These are phyloP conservation scores for Menidia menidia DNA, from an alignment of 2,797 vertebrate species.

Conservation along the genomic window DNA sequence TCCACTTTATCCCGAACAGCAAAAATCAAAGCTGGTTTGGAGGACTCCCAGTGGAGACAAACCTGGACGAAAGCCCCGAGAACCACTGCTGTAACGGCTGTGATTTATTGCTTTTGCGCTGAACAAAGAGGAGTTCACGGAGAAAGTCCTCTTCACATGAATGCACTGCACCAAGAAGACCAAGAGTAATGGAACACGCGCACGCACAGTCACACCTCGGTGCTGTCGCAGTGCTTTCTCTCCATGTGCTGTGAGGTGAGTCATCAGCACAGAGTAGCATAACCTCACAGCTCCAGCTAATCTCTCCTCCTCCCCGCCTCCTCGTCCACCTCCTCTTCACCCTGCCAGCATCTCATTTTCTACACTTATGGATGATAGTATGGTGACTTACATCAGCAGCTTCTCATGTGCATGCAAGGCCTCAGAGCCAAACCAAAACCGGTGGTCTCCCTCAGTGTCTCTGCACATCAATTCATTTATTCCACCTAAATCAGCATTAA, in stretches of 20 bases:
- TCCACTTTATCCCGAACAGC: conserved; percentile 64
- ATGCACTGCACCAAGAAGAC: conserved; percentile 81
- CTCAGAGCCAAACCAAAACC: conserved; percentile 39
- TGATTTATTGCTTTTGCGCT: conserved; percentile 84
- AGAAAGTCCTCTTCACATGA: conserved; percentile 80
- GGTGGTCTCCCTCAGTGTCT: conserved; percentile 22
- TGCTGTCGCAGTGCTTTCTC: conserved; percentile 83
- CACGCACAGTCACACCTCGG: conserved; percentile 72
- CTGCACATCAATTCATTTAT: conserved; percentile 22
- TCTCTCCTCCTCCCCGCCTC: conserved; percentile 71
- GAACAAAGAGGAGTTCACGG: conserved; percentile 80
- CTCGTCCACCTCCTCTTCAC: conserved; percentile 61
- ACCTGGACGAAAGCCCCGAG: conserved; percentile 76
- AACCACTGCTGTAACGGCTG: conserved; percentile 68
- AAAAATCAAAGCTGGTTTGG: conserved; percentile 75
- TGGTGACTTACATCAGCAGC: conserved; percentile 66
- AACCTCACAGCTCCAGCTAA: conserved; percentile 74
- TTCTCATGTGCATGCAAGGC: conserved; percentile 57
- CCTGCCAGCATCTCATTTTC: conserved; percentile 77
- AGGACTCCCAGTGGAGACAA: conserved; percentile 76
- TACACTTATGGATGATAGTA: conserved; percentile 73
- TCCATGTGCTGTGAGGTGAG: conserved; percentile 82
- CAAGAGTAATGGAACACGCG: conserved; percentile 68
- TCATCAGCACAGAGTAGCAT: conserved; percentile 79
- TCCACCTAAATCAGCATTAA: conserved; percentile 27